Evolutionary conservation across 2,888 invertebrate species (phyloP), one percentile per base, ranked within the genome.

Genomic region (Calameuta pallipes): DNA sequence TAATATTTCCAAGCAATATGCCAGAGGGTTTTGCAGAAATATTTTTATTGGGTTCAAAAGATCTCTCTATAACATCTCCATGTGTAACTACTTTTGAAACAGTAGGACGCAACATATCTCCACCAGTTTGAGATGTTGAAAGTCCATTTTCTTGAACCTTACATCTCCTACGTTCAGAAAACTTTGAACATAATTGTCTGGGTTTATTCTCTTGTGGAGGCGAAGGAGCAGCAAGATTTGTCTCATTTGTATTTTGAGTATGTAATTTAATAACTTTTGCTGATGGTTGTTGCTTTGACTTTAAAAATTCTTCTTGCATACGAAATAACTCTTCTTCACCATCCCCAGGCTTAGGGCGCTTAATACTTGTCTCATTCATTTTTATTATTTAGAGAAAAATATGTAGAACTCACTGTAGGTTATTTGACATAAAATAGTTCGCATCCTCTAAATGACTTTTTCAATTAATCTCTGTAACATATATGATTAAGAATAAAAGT

Each of bases 251-350:
- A 37, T 30, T 76, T 23, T 76, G 76, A 35, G 75, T 68, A 3
- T 83, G 84, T 30, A 84, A 83, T 90, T 93, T 92, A 80, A 93
- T 91, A 23, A 95, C 93, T 87, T 94, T 94, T 0, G 95, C 96
- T 0, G 96, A 93, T 3, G 95, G 94, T 80, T 93, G 92, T 76
- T 94, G 90, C 75, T 92, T 92, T 36, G 93, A 92, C 83, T 94
- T 93, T 80, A 95, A 89, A 88, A 95, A 97, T 82, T 95, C 95
- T 84, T 95, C 94, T 89, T 97, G 96, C 94, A 96, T 94, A 79
- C 93, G 93, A 33, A 96, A 92, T 69, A 97, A 93, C 87, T 96
- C 96, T 30, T 95, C 95, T 85, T 97, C 96, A 71, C 93, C 93
- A 89, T 96, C 96, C 9, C 93, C 93, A 3, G 93, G 93, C 87